Conservation (phyloP, 2,113 vertebrate genomes). For the Petroica traversi region DNA sequence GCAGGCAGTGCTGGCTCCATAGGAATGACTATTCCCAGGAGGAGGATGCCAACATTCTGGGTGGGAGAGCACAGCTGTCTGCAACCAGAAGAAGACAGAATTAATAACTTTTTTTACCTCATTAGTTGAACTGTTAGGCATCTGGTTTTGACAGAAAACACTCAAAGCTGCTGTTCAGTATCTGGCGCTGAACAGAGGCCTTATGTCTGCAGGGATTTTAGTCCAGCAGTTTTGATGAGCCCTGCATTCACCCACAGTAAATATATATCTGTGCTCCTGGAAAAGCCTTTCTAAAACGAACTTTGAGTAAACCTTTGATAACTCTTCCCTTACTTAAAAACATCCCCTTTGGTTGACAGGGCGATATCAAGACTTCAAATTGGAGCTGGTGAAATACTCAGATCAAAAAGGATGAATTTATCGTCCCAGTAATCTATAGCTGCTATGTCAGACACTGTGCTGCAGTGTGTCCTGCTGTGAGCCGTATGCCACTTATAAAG, state of each 20-base stretch:
- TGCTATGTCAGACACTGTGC: conserved; percentile 4
- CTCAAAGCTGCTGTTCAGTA: background rate
- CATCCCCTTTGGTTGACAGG: background rate
- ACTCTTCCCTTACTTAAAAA: conserved; percentile 37
- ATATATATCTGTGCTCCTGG: background rate
- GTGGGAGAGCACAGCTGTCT: background rate
- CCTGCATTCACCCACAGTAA: conserved; percentile 9
- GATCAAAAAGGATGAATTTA: conserved; percentile 42
- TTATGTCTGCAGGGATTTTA: background rate
- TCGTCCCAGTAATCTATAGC: conserved; percentile 39
- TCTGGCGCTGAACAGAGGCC: background rate
- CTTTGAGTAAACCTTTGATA: conserved; percentile 41
- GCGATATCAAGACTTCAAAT: conserved; percentile 29
- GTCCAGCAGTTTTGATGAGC: conserved; percentile 8
- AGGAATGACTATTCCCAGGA: rapidly evolving
- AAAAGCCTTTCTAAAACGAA: conserved; percentile 25
- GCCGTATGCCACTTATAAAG: background rate
- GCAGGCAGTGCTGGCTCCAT: rapidly evolving
- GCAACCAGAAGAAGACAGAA: background rate
- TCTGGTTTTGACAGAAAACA: conserved; percentile 9
- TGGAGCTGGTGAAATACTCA: background rate
- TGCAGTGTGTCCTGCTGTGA: conserved; percentile 28
- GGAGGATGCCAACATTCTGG: background rate
- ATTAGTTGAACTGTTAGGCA: background rate
- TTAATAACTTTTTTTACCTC: conserved; percentile 14